Evolutionary conservation across 30 jellyfish, hydroid and myxozoan species (phyloP), one percentile per base, ranked within the genome.

Genomic region (Pseudorhiza aurosa): DNA sequence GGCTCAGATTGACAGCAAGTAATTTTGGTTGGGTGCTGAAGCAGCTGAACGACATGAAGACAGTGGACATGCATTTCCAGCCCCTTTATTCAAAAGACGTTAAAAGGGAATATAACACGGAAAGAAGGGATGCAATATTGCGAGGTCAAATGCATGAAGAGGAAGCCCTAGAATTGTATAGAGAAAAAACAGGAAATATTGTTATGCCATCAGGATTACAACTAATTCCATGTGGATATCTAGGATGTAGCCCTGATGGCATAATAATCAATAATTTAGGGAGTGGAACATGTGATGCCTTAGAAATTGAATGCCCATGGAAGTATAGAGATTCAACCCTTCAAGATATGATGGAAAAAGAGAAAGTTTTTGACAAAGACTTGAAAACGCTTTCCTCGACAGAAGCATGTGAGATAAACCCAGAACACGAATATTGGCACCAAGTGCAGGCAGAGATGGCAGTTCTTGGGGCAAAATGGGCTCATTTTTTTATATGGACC

Each of bases 71-170:
- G 36, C 77, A 30, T 31, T 31, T 33, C 39, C 70, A 56, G 39
- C 35, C 58, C 19, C 58, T 42, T 64, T 32, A 25, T 31, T 6
- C 32, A 19, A 64, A 35, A 32, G 22, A 49, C 22, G 19, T 64
- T 9, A 64, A 33, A 33, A 37, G 50, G 4, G 50, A 14, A 32
- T 64, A 64, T 33, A 31, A 25, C 27, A 14, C 35, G 36, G 36
- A 18, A 33, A 64, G 60, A 12, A 53, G 44, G 30, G 76, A 74
- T 58, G 39, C 75, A n/a, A 37, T 74, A 8, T 1, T 74, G 30
- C 56, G 87, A 76, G 87, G 87, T 15, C 65, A 74, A 32, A 74
- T 74, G 87, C 76, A 74, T 37, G 76, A 74, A 36, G 76, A 74
- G 21, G 50, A 8, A 24, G 87, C 87, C 12, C 19, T 47, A 32